Evolutionary conservation across 2,113 vertebrate species (phyloP), one percentile per base, ranked within the genome.

Genomic region (Erythrocercus mccallii): DNA sequence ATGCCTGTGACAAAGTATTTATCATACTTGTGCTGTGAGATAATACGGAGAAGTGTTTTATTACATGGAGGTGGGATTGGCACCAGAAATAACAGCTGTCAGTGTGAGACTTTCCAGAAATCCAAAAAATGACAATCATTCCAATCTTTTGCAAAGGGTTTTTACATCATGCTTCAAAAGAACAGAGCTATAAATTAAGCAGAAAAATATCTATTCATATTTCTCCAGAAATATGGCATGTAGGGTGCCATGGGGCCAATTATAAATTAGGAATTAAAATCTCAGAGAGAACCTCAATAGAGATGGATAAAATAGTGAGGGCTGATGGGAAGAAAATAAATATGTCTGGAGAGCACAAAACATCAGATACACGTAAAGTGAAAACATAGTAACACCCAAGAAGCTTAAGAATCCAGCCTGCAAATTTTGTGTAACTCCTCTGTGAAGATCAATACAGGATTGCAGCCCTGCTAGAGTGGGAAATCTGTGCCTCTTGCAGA

Each of bases 21-120:
- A 96, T 89, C 97, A 96, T 97, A 68, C 88, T 96, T 92, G 86
- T 92, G 82, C 73, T 91, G 93, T 97, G 91, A 97, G 92, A 87
- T 86, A 97, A 96, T 89, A 77, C 35, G 69, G 64, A 94, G 64
- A 64, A 94, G 96, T 74, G 57, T 96, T 97, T 92, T 58, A 94
- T 94, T 95, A 94, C 91, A 95, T 70, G 60, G 69, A 94, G 60
- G 76, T 78, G 74, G 88, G 77, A 91, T 86, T 95, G 81, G 74
- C 87, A 96, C 17, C 66, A 93, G 54, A 74, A 92, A 76, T 93
- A 96, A 85, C 97, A 97, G 94, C 91, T 97, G 96, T 89, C 83
- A 83, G 53, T 40, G 51, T 69, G 72, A 94, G 51, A 71, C 91
- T 81, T 73, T 57, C 84, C 51, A 92, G 89, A 93, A 95, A 97